A percentile compares a stretch with the other conserved stretches of the same genome.
These are phyloP conservation scores for Acrocephalus arundinaceus DNA, from an alignment of 2,113 vertebrate species.

Conservation along the genomic window DNA sequence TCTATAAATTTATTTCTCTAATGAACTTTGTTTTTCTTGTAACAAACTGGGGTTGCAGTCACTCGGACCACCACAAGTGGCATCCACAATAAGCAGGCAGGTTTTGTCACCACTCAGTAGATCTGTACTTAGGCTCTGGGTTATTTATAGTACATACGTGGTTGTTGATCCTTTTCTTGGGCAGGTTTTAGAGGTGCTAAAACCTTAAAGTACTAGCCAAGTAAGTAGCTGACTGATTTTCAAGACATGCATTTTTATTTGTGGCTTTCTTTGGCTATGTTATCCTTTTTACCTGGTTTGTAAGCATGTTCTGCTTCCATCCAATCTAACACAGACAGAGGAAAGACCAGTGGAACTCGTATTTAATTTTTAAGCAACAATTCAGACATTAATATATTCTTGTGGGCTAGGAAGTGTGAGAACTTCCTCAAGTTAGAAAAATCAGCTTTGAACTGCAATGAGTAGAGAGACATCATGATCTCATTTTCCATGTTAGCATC, in stretches of 20 bases:
- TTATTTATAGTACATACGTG: background rate
- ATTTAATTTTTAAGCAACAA: background rate
- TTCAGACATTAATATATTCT: background rate
- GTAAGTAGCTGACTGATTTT: background rate
- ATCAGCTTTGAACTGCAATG: background rate
- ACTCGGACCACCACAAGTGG: background rate
- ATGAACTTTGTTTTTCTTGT: background rate
- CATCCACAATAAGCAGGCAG: background rate
- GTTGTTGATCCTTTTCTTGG: background rate
- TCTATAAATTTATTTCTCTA: background rate
- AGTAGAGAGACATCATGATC: background rate
- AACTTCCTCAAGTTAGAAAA: background rate
- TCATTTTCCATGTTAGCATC: background rate
- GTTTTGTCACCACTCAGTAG: background rate
- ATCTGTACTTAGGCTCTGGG: background rate
- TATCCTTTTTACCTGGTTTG: background rate
- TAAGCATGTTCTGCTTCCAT: background rate
- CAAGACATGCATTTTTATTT: background rate
- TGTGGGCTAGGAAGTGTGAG: background rate
- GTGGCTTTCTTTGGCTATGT: background rate
- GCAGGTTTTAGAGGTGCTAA: background rate
- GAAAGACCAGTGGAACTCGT: background rate
- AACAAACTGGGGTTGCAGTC: background rate
- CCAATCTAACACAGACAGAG: background rate
- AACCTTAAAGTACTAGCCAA: background rate